Evolutionary conservation across 2,113 vertebrate species (phyloP), one percentile per base, ranked within the genome.

Genomic region (Delphinapterus leucas): DNA sequence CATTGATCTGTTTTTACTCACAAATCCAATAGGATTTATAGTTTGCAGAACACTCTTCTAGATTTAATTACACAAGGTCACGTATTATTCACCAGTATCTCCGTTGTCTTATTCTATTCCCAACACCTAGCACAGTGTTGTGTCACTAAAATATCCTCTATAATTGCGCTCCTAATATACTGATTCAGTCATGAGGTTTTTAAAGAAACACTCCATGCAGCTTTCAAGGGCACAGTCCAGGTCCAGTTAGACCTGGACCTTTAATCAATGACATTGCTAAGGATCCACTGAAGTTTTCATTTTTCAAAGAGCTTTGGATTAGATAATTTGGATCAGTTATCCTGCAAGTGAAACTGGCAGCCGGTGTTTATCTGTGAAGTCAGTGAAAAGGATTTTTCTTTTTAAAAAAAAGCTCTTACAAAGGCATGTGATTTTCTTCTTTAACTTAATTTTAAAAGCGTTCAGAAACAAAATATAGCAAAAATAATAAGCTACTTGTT

Each of bases 241-340:
- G 33, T 73, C 60, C 85, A 44, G 60, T 95, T 88, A 91, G 96
- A 93, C 88, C 49, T 23, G 49, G 47, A 82, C 79, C 67, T 93
- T 95, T 93, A 96, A 90, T 97, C 84, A 95, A 85, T 93, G 90
- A 33, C 61, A 89, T 93, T 96, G 97, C 88, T 91, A 88, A 84
- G 68, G 61, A 85, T 58, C 86, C 58, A 93, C 68, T 93, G 36
- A 9, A 58, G 20, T 88, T 93, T 94, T 55, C 55, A 96, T 77
- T 93, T 97, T 94, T 93, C 88, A 94, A 95, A 97, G 71, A 92
- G 80, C 67, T 94, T 80, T 96, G 73, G 36, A 68, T 61, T 93
- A 95, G 21, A 73, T 96, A 86, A 97, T 95, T 97, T 90, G 55
- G 47, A 97, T 96, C 86, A 97, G 97, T 97, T 97, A 89, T 89